Evolutionary conservation across 2,888 invertebrate genomes (phyloP).

Genomic region (Drosophila cracens): DNA sequence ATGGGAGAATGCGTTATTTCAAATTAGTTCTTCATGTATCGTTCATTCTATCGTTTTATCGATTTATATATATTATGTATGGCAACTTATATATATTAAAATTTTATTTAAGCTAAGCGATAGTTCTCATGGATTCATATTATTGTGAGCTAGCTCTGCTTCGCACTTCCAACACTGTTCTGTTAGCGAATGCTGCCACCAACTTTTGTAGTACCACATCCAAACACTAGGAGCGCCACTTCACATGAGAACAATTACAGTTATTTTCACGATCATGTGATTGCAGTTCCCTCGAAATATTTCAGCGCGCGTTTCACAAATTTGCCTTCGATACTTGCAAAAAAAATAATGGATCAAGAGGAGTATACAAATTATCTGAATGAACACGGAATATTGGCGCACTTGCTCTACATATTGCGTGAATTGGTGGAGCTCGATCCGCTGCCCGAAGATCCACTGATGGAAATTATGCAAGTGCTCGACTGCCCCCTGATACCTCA

Average conservation of each 20-base stretch:
- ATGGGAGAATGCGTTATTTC: too few relatives aligned
- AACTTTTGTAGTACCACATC: slow-evolving; percentile 1
- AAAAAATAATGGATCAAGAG: slow-evolving; percentile 43
- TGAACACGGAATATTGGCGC: slow-evolving; percentile 46
- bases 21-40: too few relatives aligned
- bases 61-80: not conserved
- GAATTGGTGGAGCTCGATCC: slow-evolving; percentile 45
- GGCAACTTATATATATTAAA: not conserved
- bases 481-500: slow-evolving; percentile 66
- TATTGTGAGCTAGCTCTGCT: not conserved
- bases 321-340: not conserved
- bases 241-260: slow-evolving; percentile 30
- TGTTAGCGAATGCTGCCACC: slow-evolving; percentile 15
- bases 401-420: slow-evolving; percentile 47
- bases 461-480: slow-evolving; percentile 49
- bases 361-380: slow-evolving; percentile 40
- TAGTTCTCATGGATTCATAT: not conserved
- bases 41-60: too few relatives aligned
- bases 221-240: slow-evolving; percentile 19
- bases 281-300: slow-evolving; percentile 1
- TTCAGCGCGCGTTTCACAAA: slow-evolving; percentile 11
- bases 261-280: slow-evolving; percentile 37
- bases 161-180: not conserved
- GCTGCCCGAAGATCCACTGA: slow-evolving; percentile 53
- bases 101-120: not conserved